Evolutionary conservation across 2,797 vertebrate species (phyloP).

Genomic region (Schizothorax lantsangensis): DNA sequence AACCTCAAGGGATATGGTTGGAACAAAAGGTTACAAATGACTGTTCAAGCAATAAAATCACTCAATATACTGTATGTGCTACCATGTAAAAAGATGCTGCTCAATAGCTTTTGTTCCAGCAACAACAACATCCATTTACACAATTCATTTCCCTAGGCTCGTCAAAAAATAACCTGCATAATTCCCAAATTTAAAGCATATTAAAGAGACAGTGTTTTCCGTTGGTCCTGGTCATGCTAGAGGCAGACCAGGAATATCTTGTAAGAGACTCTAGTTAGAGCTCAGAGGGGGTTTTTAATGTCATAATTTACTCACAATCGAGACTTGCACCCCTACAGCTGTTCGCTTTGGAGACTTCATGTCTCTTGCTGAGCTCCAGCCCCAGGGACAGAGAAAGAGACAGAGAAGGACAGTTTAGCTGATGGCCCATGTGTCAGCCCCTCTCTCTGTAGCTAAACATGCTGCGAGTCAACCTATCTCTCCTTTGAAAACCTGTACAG

Average conservation of each 20-base stretch:
- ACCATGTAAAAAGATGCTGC: not conserved
- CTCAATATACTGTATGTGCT: constrained; percentile 14
- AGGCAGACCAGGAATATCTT: not conserved
- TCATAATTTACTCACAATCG: constrained; percentile 40
- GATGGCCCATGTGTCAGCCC: constrained; percentile 12
- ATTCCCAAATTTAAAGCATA: constrained; percentile 22
- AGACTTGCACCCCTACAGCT: constrained; percentile 5
- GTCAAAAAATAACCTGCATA: constrained; percentile 27
- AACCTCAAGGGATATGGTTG: constrained; percentile 4
- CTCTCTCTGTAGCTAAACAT: constrained; percentile 38
- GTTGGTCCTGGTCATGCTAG: not conserved
- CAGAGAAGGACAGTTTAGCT: constrained; percentile 27
- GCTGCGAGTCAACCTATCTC: constrained; percentile 21
- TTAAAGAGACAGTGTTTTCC: constrained; percentile 14
- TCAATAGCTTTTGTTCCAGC: constrained; percentile 4
- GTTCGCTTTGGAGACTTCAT: not conserved
- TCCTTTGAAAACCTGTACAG: not conserved
- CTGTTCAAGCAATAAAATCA: constrained; percentile 20
- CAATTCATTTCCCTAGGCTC: constrained; percentile 1
- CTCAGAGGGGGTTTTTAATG: constrained; percentile 32
- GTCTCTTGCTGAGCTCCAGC: constrained; percentile 36
- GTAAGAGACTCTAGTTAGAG: constrained; percentile 3
- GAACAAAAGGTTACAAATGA: constrained; percentile 21
- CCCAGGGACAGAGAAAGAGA: constrained; percentile 17
- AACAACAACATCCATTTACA: constrained; percentile 19